Conservation (phyloP, 2,113 vertebrate genomes). For the Tonatia bakeri region DNA sequence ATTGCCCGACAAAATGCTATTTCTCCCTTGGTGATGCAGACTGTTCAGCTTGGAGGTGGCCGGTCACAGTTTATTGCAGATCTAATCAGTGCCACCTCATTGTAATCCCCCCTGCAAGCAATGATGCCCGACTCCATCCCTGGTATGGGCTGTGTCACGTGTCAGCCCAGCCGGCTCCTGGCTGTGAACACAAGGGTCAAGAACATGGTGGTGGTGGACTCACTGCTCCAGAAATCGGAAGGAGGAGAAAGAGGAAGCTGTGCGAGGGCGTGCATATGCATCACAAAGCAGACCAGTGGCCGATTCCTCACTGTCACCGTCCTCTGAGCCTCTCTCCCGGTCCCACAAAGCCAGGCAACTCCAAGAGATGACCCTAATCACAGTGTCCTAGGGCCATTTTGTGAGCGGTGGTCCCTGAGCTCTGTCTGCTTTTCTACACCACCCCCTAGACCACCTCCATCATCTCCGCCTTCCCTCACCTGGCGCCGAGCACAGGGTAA, state of each 20-base stretch:
- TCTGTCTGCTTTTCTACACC: not conserved
- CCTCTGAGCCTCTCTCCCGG: accelerated
- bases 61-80: not conserved
- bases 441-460: not conserved
- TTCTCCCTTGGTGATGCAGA: not conserved
- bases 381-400: not conserved
- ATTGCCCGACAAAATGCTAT: not conserved
- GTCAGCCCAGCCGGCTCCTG: not conserved
- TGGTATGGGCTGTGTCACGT: not conserved
- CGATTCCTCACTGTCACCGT: not conserved
- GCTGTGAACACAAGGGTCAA: not conserved
- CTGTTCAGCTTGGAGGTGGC: not conserved
- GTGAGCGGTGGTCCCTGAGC: not conserved
- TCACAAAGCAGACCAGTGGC: not conserved
- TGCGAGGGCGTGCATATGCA: not conserved
- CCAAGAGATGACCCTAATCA: not conserved
- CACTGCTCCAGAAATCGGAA: not conserved
- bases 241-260: not conserved
- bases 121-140: not conserved
- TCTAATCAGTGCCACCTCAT: not conserved
- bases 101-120: not conserved
- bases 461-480: not conserved
- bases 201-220: not conserved
- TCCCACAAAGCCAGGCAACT: not conserved
- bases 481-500: not conserved